Conservation (phyloP, 2,113 vertebrate species). For the Galbula dea region DNA sequence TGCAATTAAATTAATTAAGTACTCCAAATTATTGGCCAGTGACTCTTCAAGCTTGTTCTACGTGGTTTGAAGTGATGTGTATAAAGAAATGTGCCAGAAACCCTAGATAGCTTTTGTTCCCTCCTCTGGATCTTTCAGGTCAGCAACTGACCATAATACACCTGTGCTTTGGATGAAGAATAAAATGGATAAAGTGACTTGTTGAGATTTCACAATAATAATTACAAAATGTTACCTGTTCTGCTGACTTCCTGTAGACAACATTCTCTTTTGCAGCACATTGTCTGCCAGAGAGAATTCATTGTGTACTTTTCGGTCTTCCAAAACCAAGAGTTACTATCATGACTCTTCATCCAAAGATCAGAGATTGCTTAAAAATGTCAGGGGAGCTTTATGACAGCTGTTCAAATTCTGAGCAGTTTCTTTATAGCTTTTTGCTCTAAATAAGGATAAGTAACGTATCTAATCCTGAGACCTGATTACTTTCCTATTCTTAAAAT, state of each 20-base stretch:
- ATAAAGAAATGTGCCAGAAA: not conserved
- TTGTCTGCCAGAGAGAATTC: conserved; percentile 31
- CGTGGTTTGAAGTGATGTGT: not conserved
- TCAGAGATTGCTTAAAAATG: conserved; percentile 41
- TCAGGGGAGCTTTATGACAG: conserved; percentile 49
- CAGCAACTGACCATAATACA: not conserved
- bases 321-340: conserved; percentile 25
- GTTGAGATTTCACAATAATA: not conserved
- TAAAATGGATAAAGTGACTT: not conserved
- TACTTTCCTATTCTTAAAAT: not conserved
- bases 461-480: conserved; percentile 15
- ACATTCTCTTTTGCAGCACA: not conserved
- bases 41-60: conserved; percentile 5
- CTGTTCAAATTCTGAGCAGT: not conserved
- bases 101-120: not conserved
- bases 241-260: not conserved
- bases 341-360: conserved; percentile 8
- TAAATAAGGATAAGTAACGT: not conserved
- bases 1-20: conserved; percentile 47
- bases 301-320: not conserved
- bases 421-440: conserved; percentile 45
- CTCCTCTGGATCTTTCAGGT: not conserved
- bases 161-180: not conserved
- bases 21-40: conserved; percentile 14
- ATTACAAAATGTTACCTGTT: not conserved